Conservation (phyloP, 2,113 vertebrate genomes). For the Callospermophilus lateralis region DNA sequence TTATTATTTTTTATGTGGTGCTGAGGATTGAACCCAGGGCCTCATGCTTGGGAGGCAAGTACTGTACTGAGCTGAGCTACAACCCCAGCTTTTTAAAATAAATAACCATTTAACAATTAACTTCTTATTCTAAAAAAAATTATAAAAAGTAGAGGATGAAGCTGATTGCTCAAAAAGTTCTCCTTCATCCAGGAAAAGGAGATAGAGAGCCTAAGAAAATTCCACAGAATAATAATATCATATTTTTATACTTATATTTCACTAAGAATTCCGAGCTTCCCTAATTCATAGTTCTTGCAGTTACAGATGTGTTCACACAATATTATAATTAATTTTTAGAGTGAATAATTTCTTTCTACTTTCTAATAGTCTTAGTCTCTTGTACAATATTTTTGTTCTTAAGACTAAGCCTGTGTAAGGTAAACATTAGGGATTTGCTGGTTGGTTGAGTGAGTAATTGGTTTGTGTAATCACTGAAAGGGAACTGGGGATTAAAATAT, state of each 20-base stretch:
- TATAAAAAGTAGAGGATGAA: slow-evolving; percentile 8
- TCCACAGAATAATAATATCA: background rate
- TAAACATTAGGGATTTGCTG: background rate
- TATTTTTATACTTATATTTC: background rate
- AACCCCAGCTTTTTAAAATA: background rate
- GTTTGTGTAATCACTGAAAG: slow-evolving; percentile 4
- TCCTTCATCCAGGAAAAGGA: background rate
- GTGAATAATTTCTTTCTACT: slow-evolving; percentile 3
- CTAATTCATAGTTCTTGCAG: background rate
- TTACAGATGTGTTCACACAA: background rate
- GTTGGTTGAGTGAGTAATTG: background rate
- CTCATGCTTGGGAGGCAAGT: too few relatives aligned
- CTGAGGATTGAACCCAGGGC: too few relatives aligned
- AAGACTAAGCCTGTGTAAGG: background rate
- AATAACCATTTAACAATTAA: slow-evolving; percentile 64
- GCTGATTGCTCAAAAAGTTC: background rate
- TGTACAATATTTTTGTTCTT: background rate
- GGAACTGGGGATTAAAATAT: slow-evolving; percentile 14
- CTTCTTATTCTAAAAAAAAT: slow-evolving; percentile 62
- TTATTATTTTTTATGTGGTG: too few relatives aligned
- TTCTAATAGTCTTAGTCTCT: background rate
- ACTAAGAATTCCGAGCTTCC: background rate
- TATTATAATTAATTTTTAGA: slow-evolving; percentile 5
- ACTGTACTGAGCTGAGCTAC: too few relatives aligned
- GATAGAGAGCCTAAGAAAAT: background rate